These are phyloP conservation scores for Brachyhypopomus occidentalis DNA, from an alignment of 2,113 vertebrate genomes.

Conservation along the genomic window DNA sequence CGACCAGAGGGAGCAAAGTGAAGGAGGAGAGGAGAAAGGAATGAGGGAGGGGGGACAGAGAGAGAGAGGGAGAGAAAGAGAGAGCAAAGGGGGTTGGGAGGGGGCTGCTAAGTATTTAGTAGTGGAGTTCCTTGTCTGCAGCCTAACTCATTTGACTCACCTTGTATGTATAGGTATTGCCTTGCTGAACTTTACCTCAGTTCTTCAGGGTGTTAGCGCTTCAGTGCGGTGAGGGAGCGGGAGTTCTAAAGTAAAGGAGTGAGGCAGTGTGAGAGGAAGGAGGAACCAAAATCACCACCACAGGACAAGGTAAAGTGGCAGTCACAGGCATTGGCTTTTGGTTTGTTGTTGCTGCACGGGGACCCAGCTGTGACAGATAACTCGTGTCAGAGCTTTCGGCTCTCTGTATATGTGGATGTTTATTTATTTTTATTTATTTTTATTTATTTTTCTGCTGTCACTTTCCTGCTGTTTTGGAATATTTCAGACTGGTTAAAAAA, in stretches of 20 bases:
- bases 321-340: conserved; percentile 62
- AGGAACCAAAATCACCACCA: conserved; percentile 67
- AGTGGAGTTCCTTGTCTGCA: conserved; percentile 64
- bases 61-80: conserved; percentile 63
- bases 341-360: conserved; percentile 40
- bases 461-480: conserved; percentile 46
- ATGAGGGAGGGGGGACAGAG: conserved; percentile 65
- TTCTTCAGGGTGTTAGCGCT: conserved; percentile 71
- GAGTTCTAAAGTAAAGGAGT: conserved; percentile 20
- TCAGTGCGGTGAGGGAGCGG: conserved; percentile 44
- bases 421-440: too few relatives aligned
- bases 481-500: conserved; percentile 56
- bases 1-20: conserved; percentile 57
- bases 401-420: conserved; percentile 48
- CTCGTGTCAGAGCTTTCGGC: conserved; percentile 45
- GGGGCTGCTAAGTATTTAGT: conserved; percentile 62
- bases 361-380: conserved; percentile 34
- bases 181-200: conserved; percentile 68
- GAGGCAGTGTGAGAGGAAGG: conserved; percentile 42
- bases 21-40: conserved; percentile 63
- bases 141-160: conserved; percentile 26
- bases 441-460: conserved; percentile 33
- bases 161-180: conserved; percentile 60
- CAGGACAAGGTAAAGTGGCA: conserved; percentile 59
- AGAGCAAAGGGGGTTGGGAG: conserved; percentile 51